These are phyloP conservation scores for Edolisoma coerulescens DNA, from an alignment of 2,113 vertebrate genomes.

Conservation along the genomic window DNA sequence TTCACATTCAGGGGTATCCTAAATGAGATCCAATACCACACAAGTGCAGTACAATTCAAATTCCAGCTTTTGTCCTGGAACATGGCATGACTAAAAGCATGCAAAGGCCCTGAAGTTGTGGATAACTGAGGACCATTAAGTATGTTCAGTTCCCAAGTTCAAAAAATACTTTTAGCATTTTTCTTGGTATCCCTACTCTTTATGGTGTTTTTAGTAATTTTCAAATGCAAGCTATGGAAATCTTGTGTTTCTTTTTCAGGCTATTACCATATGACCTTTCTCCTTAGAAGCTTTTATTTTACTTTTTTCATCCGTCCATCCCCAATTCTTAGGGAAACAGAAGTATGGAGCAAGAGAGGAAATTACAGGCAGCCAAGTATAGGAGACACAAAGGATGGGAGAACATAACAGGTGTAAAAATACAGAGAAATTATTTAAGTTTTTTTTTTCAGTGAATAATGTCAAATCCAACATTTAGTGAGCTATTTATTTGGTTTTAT, in stretches of 20 bases:
- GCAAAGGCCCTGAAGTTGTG: neutral
- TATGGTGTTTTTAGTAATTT: neutral
- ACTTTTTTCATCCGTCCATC: fast-evolving
- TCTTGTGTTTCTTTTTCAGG: neutral
- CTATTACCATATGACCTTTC: neutral
- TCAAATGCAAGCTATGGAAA: neutral
- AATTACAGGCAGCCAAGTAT: neutral
- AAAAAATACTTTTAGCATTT: neutral
- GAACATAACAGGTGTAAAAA: neutral
- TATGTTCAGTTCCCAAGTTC: neutral
- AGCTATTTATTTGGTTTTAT: neutral
- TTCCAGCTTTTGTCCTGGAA: neutral
- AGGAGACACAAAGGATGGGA: neutral
- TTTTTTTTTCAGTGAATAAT: neutral
- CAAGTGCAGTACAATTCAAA: neutral
- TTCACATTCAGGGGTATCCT: neutral
- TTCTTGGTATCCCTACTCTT: neutral
- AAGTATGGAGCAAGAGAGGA: neutral
- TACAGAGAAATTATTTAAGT: neutral
- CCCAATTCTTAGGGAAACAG: neutral
- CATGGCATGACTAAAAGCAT: neutral
- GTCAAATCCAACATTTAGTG: neutral
- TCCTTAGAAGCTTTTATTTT: neutral
- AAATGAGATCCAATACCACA: neutral
- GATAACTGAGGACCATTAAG: neutral